phyloP scores from a whole-genome alignment of 2,113 vertebrate genomes.

The Equus przewalskii region DNA sequence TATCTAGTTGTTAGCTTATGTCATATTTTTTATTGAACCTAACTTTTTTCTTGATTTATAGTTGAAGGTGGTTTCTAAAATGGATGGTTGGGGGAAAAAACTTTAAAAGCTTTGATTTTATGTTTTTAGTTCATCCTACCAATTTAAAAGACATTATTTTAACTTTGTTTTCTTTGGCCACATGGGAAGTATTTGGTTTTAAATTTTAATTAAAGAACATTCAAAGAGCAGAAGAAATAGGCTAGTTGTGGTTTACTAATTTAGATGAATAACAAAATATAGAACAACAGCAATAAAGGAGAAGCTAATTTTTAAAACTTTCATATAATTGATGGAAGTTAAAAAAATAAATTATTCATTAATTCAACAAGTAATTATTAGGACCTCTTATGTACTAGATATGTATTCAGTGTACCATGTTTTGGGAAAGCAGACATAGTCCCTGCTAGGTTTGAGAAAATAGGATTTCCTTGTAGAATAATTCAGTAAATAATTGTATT shows the following conservation, averaged over 20 bases:
- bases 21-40: background rate
- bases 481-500: background rate
- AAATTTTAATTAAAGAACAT: slow-evolving; percentile 39
- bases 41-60: slow-evolving; percentile 37
- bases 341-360: slow-evolving; percentile 20
- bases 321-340: background rate
- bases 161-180: background rate
- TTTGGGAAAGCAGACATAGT: background rate
- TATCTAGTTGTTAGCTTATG: slow-evolving; percentile 37
- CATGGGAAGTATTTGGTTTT: slow-evolving; percentile 21
- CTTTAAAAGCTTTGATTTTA: background rate
- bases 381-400: background rate
- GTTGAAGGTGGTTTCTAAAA: slow-evolving; percentile 53
- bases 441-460: background rate
- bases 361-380: slow-evolving; percentile 39
- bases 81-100: background rate
- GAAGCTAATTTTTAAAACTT: background rate
- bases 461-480: background rate
- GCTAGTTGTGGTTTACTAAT: background rate
- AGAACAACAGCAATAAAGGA: background rate
- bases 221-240: background rate
- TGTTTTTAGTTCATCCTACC: background rate
- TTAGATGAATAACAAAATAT: background rate
- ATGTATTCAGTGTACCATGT: background rate
- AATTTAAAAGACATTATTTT: slow-evolving; percentile 2